Evolutionary conservation across 2,888 invertebrate species (phyloP).

Genomic region (Eucriotettix oculatus): DNA sequence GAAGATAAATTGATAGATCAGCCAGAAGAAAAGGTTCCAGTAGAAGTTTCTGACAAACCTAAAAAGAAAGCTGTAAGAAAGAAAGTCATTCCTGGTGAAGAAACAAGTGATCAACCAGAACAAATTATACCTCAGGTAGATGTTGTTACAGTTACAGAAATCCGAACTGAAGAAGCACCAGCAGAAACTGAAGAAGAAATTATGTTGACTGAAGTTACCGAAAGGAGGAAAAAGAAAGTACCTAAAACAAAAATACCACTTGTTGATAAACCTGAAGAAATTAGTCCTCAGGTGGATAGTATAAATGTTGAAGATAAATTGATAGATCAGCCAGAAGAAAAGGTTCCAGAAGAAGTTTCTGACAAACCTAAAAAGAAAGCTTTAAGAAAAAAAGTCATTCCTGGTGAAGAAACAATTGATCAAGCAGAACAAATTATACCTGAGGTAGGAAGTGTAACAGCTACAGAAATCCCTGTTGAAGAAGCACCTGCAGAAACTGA

Average conservation of each 20-base stretch:
- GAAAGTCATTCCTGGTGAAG: not conserved
- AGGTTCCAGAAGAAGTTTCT: conserved; percentile 4
- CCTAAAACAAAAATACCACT: not conserved
- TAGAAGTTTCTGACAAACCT: not conserved
- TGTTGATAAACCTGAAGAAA: not conserved
- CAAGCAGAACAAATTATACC: conserved; percentile 6
- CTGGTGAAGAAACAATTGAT: conserved; percentile 13
- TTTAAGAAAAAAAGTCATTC: conserved; percentile 17
- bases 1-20: not conserved
- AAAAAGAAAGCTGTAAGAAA: not conserved
- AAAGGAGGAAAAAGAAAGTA: not conserved
- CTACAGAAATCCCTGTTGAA: too few species aligned
- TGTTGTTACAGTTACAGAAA: not conserved
- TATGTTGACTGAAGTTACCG: not conserved
- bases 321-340: not conserved
- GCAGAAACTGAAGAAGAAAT: not conserved
- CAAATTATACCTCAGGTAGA: not conserved
- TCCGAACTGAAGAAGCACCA: conserved; percentile 2
- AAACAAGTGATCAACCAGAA: not conserved
- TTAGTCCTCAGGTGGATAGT: not conserved
- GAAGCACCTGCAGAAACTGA: too few species aligned
- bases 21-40: not conserved
- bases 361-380: conserved; percentile 18
- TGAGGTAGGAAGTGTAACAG: too few species aligned
- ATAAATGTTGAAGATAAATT: conserved; percentile 5